Evolutionary conservation across 2,888 invertebrate species (phyloP).

Genomic region (Chorisops tibialis): DNA sequence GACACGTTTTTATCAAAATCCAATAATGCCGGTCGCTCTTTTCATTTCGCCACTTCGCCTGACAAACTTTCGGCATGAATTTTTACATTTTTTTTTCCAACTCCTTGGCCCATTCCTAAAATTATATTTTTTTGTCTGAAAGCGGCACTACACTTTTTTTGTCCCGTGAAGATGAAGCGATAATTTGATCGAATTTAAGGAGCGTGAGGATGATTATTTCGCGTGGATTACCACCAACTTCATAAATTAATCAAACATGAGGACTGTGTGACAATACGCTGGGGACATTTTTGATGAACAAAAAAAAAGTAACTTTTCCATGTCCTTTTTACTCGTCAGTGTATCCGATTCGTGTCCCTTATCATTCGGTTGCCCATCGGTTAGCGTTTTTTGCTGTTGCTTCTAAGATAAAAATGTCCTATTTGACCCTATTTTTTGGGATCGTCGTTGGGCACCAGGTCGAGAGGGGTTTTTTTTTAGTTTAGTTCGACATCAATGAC

Average conservation of each 20-base stretch:
- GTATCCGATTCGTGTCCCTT: conserved; percentile 19
- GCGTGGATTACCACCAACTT: no score
- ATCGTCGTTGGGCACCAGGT: conserved; percentile 3
- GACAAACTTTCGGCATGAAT: not conserved
- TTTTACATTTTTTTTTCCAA: not conserved
- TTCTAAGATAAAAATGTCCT: conserved; percentile 5
- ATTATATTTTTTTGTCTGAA: no score
- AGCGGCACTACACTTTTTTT: no score
- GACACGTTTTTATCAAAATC: conserved; percentile 6
- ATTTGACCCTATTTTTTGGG: conserved; percentile 8
- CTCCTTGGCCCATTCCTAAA: no score
- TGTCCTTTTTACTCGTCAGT: not conserved
- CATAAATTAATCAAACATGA: no score
- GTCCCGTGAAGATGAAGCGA: no score
- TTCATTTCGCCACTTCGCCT: not conserved
- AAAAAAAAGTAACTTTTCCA: not conserved
- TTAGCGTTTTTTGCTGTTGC: conserved; percentile 5
- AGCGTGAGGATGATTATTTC: no score
- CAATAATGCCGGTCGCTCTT: not conserved
- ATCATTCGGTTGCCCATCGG: conserved; percentile 14
- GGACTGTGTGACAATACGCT: no score
- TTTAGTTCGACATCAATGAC: not conserved
- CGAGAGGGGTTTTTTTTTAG: not conserved
- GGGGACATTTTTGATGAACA: no score
- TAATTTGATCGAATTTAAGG: no score